Evolutionary conservation across 2,797 vertebrate genomes (phyloP).

Genomic region (Botia almorhae): DNA sequence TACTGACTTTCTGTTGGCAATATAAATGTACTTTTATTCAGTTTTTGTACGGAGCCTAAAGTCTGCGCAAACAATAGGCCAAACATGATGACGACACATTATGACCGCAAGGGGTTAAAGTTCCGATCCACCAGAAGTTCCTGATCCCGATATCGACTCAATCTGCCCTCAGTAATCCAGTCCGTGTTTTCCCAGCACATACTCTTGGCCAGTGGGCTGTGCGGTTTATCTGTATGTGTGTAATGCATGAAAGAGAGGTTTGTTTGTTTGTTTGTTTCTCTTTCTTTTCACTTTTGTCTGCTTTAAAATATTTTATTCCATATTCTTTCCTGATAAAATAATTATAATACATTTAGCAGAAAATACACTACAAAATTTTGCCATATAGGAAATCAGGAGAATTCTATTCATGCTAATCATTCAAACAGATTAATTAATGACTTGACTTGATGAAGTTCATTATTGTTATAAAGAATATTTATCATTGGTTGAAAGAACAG

Average conservation of each 20-base stretch:
- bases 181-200: conserved; percentile 41
- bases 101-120: background rate
- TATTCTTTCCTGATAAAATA: too few relatives aligned
- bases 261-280: background rate
- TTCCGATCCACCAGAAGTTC: too few relatives aligned
- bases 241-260: background rate
- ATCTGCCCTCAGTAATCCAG: background rate
- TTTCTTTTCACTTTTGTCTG: background rate
- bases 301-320: background rate
- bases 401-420: too few relatives aligned
- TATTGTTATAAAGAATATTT: too few relatives aligned
- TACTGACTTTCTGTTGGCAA: too few relatives aligned
- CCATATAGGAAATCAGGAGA: too few relatives aligned
- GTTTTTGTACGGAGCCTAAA: background rate
- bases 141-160: background rate
- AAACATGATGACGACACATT: background rate
- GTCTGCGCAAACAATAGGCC: background rate
- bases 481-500: too few relatives aligned
- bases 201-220: conserved; percentile 33
- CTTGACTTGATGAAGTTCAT: too few relatives aligned
- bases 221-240: conserved; percentile 21
- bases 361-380: too few relatives aligned
- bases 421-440: too few relatives aligned
- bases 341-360: too few relatives aligned
- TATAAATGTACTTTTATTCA: too few relatives aligned